Percentiles rank a stretch among this genome's conserved stretches.
Conservation (phyloP, 2,113 vertebrate species). For the Caracal caracal region DNA sequence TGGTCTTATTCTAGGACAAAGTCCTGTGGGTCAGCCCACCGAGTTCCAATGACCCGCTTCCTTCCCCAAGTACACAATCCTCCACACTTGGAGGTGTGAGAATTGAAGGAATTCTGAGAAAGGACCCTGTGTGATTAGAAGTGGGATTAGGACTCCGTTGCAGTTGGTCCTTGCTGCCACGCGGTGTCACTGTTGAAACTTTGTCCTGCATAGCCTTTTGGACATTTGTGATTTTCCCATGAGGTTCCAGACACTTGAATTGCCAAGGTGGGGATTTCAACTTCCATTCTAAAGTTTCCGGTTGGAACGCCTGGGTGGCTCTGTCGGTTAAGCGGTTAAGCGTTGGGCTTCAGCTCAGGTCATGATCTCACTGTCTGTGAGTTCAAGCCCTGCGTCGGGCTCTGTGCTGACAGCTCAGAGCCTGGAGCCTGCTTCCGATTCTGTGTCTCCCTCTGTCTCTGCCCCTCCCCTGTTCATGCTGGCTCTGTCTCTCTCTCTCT, state of each 20-base stretch:
- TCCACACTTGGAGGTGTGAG: background rate
- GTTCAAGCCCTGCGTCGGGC: no score
- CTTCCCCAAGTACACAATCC: background rate
- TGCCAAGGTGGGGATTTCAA: background rate
- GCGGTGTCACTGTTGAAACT: constrained; percentile 54
- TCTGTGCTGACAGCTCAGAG: no score
- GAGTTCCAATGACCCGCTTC: background rate
- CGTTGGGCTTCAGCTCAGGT: no score
- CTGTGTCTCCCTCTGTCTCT: no score
- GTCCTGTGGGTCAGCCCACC: background rate
- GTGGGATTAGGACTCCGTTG: rapidly evolving
- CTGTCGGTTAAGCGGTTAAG: no score
- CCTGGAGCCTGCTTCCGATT: no score
- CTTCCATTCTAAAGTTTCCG: background rate
- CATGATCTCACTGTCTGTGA: no score
- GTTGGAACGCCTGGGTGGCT: no score
- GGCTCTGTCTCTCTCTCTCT: no score
- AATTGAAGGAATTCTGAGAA: background rate
- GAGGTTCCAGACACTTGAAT: background rate
- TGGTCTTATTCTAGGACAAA: background rate
- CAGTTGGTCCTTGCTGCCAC: background rate
- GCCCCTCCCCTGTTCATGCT: no score
- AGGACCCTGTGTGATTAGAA: background rate
- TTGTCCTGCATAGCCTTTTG: background rate
- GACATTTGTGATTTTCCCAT: background rate